phyloP scores from a whole-genome alignment of 2,888 invertebrate genomes.

The Graphium colonna region DNA sequence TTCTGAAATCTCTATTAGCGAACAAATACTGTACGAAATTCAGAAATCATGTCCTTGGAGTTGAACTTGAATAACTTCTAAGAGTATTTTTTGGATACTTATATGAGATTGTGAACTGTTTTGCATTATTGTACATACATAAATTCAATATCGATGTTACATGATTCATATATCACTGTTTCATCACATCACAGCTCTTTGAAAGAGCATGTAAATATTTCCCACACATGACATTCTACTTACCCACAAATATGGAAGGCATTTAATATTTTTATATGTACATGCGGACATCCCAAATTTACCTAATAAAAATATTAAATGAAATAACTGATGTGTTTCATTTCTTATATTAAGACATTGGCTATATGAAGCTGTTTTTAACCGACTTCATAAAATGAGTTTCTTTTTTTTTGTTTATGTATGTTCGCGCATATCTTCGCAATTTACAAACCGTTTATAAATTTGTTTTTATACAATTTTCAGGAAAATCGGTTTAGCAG shows the following conservation, averaged over 20 bases:
- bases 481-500: too few species aligned
- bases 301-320: constrained; percentile 79
- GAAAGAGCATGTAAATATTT: constrained; percentile 57
- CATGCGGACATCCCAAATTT: constrained; percentile 52
- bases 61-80: constrained; percentile 35
- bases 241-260: constrained; percentile 58
- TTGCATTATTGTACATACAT: constrained; percentile 52
- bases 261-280: constrained; percentile 78
- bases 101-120: constrained; percentile 33
- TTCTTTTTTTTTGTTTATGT: too few species aligned
- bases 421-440: too few species aligned
- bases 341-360: too few species aligned
- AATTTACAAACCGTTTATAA: too few species aligned
- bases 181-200: constrained; percentile 44
- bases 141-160: constrained; percentile 22
- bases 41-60: constrained; percentile 2
- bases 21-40: constrained; percentile 4
- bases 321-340: constrained; percentile 32
- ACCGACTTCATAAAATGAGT: too few species aligned
- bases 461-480: too few species aligned
- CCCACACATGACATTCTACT: constrained; percentile 58
- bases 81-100: constrained; percentile 58
- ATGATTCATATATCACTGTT: constrained; percentile 43
- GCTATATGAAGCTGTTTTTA: too few species aligned
- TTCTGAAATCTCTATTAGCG: constrained; percentile 12